These are phyloP conservation scores for Gadopsis bispinosus DNA, from an alignment of 2,797 vertebrate genomes.

Conservation along the genomic window DNA sequence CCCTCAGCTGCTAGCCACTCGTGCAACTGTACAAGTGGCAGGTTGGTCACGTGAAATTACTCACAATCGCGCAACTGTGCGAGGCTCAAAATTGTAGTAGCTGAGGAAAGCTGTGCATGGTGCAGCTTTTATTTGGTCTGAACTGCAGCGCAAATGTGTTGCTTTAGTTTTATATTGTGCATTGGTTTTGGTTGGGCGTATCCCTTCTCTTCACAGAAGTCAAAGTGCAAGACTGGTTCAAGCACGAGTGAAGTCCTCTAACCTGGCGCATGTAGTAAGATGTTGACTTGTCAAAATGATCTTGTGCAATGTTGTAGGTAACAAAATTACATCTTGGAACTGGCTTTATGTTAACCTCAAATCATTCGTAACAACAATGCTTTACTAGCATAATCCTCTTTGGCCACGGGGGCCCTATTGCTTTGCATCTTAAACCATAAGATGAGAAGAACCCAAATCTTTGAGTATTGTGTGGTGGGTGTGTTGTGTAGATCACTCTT, in stretches of 20 bases:
- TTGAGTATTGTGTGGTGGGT: slow-evolving; percentile 84
- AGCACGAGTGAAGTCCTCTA: slow-evolving; percentile 75
- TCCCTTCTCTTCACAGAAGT: slow-evolving; percentile 84
- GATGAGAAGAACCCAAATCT: slow-evolving; percentile 79
- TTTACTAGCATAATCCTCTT: slow-evolving; percentile 80
- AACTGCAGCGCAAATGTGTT: slow-evolving; percentile 80
- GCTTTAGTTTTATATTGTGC: slow-evolving; percentile 52
- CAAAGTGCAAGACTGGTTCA: slow-evolving; percentile 72
- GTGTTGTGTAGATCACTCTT: slow-evolving; percentile 87
- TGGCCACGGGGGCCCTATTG: slow-evolving; percentile 76
- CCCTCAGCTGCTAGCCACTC: slow-evolving; percentile 74
- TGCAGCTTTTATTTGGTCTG: slow-evolving; percentile 71
- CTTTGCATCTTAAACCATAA: slow-evolving; percentile 82
- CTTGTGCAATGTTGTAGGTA: slow-evolving; percentile 72
- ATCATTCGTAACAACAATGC: slow-evolving; percentile 78
- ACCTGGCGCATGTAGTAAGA: slow-evolving; percentile 83
- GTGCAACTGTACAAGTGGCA: slow-evolving; percentile 83
- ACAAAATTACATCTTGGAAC: slow-evolving; percentile 79
- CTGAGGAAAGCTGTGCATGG: slow-evolving; percentile 82
- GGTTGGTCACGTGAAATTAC: slow-evolving; percentile 38
- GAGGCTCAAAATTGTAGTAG: slow-evolving; percentile 53
- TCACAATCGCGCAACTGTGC: slow-evolving; percentile 77
- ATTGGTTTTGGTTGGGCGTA: slow-evolving; percentile 71
- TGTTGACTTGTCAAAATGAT: slow-evolving; percentile 67
- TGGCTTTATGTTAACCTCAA: slow-evolving; percentile 82